A percentile compares a stretch with the other conserved stretches of the same genome.
Conservation (phyloP, 2,113 vertebrate genomes). For the Fulmarus glacialis region DNA sequence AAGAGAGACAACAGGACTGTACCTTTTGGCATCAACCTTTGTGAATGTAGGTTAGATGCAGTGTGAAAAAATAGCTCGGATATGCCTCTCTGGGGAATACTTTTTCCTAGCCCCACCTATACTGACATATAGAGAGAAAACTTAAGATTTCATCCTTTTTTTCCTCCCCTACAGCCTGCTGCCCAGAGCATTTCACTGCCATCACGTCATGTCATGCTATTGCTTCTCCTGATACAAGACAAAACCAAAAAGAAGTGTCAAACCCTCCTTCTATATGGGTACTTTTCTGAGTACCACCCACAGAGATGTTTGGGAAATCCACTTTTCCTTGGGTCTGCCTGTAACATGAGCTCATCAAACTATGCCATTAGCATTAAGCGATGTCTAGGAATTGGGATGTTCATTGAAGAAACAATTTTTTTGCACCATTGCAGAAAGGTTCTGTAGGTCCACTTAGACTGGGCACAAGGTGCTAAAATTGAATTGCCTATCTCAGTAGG, state of each 20-base stretch:
- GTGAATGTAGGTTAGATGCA: not conserved
- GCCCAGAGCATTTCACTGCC: not conserved
- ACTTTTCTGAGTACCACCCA: not conserved
- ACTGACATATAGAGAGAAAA: not conserved
- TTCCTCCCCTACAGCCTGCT: not conserved
- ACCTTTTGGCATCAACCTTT: not conserved
- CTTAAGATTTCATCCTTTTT: not conserved
- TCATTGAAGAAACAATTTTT: not conserved
- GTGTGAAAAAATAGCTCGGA: not conserved
- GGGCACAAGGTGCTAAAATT: not conserved
- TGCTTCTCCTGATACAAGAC: not conserved
- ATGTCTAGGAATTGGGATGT: not conserved
- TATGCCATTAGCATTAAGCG: not conserved
- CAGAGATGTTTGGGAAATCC: not conserved
- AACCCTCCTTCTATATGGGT: not conserved
- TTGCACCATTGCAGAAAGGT: not conserved
- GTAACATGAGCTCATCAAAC: not conserved
- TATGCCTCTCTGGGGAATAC: not conserved
- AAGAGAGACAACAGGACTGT: not conserved
- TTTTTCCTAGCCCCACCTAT: not conserved
- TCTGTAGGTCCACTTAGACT: not conserved
- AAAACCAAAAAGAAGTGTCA: not conserved
- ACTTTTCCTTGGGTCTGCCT: not conserved
- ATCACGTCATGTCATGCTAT: fast-evolving
- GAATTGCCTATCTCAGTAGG: not conserved